A percentile compares a stretch with the other conserved stretches of the same genome.
Evolutionary conservation across 1,140 invertebrate genomes (phyloP).

Genomic region (Aphaenogaster rudis): DNA sequence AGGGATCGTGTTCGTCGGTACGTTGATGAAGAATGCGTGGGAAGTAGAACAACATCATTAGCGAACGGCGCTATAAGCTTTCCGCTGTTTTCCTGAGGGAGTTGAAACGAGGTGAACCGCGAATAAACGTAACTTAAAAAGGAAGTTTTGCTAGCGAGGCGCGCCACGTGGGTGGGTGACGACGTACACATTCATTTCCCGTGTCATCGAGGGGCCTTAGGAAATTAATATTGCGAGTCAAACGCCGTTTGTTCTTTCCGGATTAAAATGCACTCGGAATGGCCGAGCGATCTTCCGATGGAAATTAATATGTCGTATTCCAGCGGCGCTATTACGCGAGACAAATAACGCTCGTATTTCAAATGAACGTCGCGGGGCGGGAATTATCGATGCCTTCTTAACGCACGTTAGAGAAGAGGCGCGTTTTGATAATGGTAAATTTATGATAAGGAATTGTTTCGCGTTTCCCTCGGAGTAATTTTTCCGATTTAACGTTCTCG

Average conservation of each 20-base stretch:
- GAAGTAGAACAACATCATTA: slow-evolving; percentile 64
- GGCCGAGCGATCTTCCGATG: slow-evolving; percentile 4
- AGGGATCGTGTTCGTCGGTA: slow-evolving; percentile 37
- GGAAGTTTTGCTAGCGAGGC: slow-evolving; percentile 52
- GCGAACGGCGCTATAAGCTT: slow-evolving; percentile 45
- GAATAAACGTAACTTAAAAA: slow-evolving; percentile 63
- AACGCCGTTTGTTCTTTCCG: slow-evolving; percentile 36
- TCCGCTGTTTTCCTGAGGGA: slow-evolving; percentile 49
- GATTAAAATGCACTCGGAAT: slow-evolving; percentile 31
- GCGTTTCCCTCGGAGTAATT: background rate
- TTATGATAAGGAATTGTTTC: background rate
- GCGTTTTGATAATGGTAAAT: background rate
- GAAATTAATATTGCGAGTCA: slow-evolving; percentile 49
- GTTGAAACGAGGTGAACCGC: slow-evolving; percentile 59
- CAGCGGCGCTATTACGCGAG: slow-evolving; percentile 17
- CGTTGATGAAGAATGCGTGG: slow-evolving; percentile 55
- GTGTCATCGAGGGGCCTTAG: slow-evolving; percentile 33
- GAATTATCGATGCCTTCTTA: slow-evolving; percentile 20
- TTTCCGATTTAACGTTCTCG: background rate
- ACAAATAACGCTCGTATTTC: slow-evolving; percentile 20
- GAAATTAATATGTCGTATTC: slow-evolving; percentile 34
- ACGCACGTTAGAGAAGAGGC: background rate
- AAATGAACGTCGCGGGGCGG: background rate
- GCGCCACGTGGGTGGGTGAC: slow-evolving; percentile 49
- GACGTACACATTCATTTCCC: slow-evolving; percentile 37